phyloP scores from a whole-genome alignment of 2,113 vertebrate species.

The Meleagris gallopavo region DNA sequence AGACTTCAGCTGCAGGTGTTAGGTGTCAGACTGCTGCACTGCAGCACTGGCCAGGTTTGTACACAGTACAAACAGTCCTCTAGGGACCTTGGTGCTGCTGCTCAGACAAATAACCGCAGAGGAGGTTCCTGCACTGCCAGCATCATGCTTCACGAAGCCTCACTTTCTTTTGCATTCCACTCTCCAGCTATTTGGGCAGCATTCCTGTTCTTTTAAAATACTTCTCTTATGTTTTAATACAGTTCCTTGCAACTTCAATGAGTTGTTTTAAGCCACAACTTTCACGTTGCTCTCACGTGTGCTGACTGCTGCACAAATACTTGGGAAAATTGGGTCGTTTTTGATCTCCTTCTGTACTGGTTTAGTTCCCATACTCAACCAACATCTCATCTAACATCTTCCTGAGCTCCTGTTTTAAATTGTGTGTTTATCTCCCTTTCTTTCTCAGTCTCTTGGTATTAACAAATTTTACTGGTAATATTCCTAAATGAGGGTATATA shows the following conservation, averaged over 20 bases:
- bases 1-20: neutral
- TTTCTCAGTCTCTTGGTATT: neutral
- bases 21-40: slow-evolving; percentile 20
- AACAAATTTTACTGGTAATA: neutral
- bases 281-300: neutral
- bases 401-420: neutral
- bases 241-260: neutral
- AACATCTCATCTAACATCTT: neutral
- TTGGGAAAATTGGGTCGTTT: neutral
- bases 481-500: neutral
- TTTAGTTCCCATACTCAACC: neutral
- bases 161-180: neutral
- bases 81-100: neutral
- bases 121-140: neutral
- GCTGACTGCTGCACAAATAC: neutral
- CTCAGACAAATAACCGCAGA: slow-evolving; percentile 22
- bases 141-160: neutral
- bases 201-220: neutral
- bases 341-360: neutral
- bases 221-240: neutral
- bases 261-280: neutral
- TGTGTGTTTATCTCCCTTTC: neutral
- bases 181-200: neutral
- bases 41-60: neutral
- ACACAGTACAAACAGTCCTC: neutral